Percentiles rank a stretch among this genome's conserved stretches.
phyloP scores from a whole-genome alignment of 2,888 invertebrate species.

The Vanessa cardui region DNA sequence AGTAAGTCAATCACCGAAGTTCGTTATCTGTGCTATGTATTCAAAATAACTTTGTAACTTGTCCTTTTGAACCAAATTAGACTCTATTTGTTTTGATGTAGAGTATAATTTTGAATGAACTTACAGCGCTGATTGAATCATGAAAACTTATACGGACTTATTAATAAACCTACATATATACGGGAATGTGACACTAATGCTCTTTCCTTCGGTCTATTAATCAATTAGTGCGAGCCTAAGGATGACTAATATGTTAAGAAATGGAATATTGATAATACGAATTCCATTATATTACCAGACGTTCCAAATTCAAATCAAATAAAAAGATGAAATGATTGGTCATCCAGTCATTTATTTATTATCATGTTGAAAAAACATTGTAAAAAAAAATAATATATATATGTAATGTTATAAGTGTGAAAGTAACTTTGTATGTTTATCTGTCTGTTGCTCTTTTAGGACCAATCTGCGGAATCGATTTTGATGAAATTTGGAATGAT shows the following conservation, averaged over 20 bases:
- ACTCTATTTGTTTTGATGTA: background rate
- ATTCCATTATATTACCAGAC: background rate
- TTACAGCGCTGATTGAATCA: background rate
- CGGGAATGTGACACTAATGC: constrained; percentile 8
- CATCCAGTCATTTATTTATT: too few species aligned
- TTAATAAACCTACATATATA: constrained; percentile 1
- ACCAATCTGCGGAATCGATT: too few species aligned
- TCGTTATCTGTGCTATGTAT: constrained; percentile 27
- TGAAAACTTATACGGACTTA: constrained; percentile 6
- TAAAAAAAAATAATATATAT: too few species aligned
- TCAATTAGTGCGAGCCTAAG: background rate
- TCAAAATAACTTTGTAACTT: constrained; percentile 21
- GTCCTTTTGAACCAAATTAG: background rate
- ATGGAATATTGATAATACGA: background rate
- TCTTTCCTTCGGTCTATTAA: constrained; percentile 2
- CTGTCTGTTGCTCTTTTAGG: too few species aligned
- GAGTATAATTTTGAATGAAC: constrained; percentile 3
- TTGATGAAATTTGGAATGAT: too few species aligned
- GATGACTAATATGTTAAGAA: background rate
- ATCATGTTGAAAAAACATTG: too few species aligned
- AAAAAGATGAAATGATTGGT: background rate
- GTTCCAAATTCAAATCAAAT: background rate
- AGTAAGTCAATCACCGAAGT: constrained; percentile 34
- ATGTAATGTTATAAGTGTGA: too few species aligned
- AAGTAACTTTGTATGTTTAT: too few species aligned